phyloP scores from a whole-genome alignment of 2,797 vertebrate genomes.

The Dipus sagitta region DNA sequence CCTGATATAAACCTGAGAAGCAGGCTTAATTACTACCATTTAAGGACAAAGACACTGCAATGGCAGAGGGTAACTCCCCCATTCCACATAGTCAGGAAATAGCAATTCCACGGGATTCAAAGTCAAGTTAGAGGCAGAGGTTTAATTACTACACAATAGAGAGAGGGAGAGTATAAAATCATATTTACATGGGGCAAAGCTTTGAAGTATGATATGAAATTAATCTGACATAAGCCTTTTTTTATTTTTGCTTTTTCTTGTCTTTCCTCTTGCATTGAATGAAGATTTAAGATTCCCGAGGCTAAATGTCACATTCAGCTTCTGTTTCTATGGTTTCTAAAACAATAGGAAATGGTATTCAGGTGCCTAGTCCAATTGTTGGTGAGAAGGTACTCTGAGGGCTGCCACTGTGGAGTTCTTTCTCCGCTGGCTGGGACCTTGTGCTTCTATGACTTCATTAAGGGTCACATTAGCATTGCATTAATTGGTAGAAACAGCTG shows the following conservation, averaged over 20 bases:
- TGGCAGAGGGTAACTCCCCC: background rate
- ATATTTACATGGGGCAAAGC: constrained; percentile 24
- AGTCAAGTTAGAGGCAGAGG: background rate
- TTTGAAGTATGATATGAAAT: constrained; percentile 56
- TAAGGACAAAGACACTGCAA: constrained; percentile 62
- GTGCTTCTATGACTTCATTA: constrained; percentile 60
- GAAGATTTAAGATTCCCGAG: constrained; percentile 35
- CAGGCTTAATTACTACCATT: constrained; percentile 11
- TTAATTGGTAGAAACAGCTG: constrained; percentile 77
- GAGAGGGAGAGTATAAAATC: constrained; percentile 13
- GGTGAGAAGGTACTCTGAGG: constrained; percentile 62
- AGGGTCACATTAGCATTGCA: constrained; percentile 73
- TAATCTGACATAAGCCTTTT: background rate
- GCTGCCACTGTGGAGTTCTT: background rate
- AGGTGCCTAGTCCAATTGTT: constrained; percentile 43
- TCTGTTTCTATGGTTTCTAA: constrained; percentile 70
- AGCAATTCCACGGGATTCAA: constrained; percentile 23
- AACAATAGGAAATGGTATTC: constrained; percentile 55
- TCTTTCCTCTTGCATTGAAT: constrained; percentile 34
- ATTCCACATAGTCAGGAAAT: constrained; percentile 15
- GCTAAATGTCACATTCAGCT: constrained; percentile 18
- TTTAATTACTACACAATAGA: constrained; percentile 12
- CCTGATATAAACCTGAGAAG: constrained; percentile 44
- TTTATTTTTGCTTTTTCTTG: background rate
- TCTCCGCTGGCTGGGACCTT: background rate